Conservation (phyloP, 1,140 invertebrate species). For the Ceratina australensis region DNA sequence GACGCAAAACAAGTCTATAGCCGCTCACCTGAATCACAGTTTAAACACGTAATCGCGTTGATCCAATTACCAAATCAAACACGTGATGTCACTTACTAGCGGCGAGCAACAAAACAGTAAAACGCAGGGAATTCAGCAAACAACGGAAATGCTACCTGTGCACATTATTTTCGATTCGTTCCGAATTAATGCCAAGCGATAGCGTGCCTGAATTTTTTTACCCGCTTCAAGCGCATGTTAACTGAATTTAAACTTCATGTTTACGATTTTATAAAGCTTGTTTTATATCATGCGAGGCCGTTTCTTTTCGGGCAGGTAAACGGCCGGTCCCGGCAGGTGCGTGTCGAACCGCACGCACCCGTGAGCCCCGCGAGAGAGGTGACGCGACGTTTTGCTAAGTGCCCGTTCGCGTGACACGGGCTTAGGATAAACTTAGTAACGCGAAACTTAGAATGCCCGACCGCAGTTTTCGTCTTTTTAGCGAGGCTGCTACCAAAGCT, state of each 20-base stretch:
- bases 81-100: too few species aligned
- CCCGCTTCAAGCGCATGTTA: too few species aligned
- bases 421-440: conserved; percentile 69
- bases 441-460: conserved; percentile 50
- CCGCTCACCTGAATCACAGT: background rate
- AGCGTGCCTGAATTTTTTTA: too few species aligned
- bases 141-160: too few species aligned
- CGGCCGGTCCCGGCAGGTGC: conserved; percentile 66
- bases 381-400: conserved; percentile 57
- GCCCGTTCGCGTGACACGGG: conserved; percentile 58
- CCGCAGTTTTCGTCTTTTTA: background rate
- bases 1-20: background rate
- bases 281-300: too few species aligned
- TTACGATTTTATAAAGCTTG: too few species aligned
- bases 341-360: conserved; percentile 64
- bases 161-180: too few species aligned
- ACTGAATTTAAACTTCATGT: too few species aligned
- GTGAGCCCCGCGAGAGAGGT: conserved; percentile 52
- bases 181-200: too few species aligned
- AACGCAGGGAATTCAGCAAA: too few species aligned
- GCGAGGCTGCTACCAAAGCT: background rate
- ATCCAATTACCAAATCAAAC: too few species aligned
- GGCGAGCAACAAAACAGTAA: too few species aligned
- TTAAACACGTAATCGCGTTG: background rate
- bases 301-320: background rate